phyloP scores from a whole-genome alignment of 2,797 vertebrate genomes.

The Gadopsis marmoratus region DNA sequence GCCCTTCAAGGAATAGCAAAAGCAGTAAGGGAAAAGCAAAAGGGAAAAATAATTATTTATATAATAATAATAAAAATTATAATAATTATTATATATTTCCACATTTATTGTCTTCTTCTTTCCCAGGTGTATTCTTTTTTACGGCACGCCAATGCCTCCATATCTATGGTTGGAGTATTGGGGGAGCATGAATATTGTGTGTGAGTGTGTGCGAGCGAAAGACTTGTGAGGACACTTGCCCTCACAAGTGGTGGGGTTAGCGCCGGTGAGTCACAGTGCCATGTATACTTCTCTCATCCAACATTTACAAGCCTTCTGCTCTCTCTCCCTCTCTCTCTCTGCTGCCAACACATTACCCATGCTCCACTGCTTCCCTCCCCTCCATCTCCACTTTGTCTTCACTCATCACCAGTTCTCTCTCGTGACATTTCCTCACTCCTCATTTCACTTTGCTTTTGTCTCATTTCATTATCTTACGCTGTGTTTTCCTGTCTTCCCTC shows the following conservation, averaged over 20 bases:
- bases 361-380: slow-evolving; percentile 56
- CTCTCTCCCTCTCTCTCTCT: slow-evolving; percentile 30
- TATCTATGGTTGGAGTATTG: no score
- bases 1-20: no score
- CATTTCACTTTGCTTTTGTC: slow-evolving; percentile 12
- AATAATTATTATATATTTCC: no score
- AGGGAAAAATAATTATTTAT: no score
- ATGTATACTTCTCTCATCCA: slow-evolving; percentile 85
- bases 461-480: slow-evolving; percentile 2
- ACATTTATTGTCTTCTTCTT: no score
- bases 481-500: not conserved
- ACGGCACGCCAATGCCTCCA: no score
- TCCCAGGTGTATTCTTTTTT: no score
- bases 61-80: no score
- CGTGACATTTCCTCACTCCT: slow-evolving; percentile 9
- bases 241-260: slow-evolving; percentile 83
- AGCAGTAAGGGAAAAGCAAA: no score
- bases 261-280: slow-evolving; percentile 81
- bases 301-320: slow-evolving; percentile 81
- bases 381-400: slow-evolving; percentile 52
- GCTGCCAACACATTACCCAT: slow-evolving; percentile 70
- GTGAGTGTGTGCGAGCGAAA: slow-evolving; percentile 25
- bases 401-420: slow-evolving; percentile 47
- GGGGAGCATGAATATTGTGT: slow-evolving; percentile 7
- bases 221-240: slow-evolving; percentile 77